These are phyloP conservation scores for Heliconius melpomene DNA, from an alignment of 1,140 invertebrate species.

Conservation along the genomic window DNA sequence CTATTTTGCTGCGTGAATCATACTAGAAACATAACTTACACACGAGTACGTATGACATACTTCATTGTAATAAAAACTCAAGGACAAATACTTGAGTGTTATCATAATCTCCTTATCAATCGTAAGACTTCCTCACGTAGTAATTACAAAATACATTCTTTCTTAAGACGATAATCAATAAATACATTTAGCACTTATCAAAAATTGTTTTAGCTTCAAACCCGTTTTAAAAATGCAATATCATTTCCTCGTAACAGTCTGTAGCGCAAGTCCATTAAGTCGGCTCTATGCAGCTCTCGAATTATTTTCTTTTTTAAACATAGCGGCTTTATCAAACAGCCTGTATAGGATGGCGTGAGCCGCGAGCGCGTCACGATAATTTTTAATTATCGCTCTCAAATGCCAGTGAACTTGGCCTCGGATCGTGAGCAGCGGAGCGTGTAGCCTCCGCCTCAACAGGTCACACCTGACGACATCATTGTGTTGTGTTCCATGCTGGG, in stretches of 20 bases:
- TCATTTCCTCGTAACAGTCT: conserved; percentile 43
- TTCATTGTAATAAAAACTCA: conserved; percentile 29
- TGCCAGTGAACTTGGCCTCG: conserved; percentile 80
- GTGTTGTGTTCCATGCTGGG: conserved; percentile 49
- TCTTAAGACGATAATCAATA: conserved; percentile 30
- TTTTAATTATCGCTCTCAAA: conserved; percentile 79
- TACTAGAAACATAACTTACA: background rate
- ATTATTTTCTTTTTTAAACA: conserved; percentile 43
- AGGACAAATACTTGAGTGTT: conserved; percentile 27
- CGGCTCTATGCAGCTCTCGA: conserved; percentile 35
- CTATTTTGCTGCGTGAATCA: background rate
- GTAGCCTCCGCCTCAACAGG: conserved; percentile 64
- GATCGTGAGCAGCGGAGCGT: conserved; percentile 66
- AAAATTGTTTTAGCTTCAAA: conserved; percentile 17
- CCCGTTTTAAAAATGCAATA: conserved; percentile 34
- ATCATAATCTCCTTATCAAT: conserved; percentile 35
- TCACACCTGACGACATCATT: conserved; percentile 69
- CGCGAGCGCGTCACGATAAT: conserved; percentile 73
- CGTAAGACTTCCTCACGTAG: conserved; percentile 26
- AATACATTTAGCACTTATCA: conserved; percentile 22
- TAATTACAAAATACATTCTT: conserved; percentile 27
- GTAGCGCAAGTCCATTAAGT: conserved; percentile 42
- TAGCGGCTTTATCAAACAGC: conserved; percentile 50
- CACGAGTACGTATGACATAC: background rate
- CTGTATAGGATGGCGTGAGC: conserved; percentile 74